Base-by-base conservation (phyloP, 1,140 invertebrate species). In the Neodiprion virginianus region DNA sequence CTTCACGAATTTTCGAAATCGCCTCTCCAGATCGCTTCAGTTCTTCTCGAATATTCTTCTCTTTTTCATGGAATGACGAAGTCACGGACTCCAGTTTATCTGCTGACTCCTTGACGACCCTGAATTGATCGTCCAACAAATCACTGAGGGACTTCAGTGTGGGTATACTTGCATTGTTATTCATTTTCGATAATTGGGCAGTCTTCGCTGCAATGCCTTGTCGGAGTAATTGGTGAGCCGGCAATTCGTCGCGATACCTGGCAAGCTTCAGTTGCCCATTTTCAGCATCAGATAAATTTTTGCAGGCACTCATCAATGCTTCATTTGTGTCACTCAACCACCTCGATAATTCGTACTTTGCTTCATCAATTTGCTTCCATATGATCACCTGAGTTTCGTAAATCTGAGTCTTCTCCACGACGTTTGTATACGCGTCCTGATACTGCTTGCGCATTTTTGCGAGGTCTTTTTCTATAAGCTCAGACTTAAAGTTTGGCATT, bases 341-440 rank as follows among this genome's bases (percentile, higher is more conserved):
- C 48, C 92, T 92, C 0, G 94, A 86, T 14, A 98, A 88, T 82
- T 96, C 95, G 77, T 94, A 93, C 82, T 95, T 96, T 0, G 93
- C 92, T 76, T 96, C 94, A 73, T 96, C 94, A 8, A 98, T 94
- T 85, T 98, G 96, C 78, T 96, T 95, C 96, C 96, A 98, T 69
- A 98, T 94, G 7, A 96, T 93, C 0, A 94, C 88, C 84, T 98
- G 96, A 1, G 96, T 95, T 86, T 98, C 96, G 66, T 95, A 92
- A 68, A 93, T 92, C 85, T 97, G 93, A 11, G 93, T 91, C 75
- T 92, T 91, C 75, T 93, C 92, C 17, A 92, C 91, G 4, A 94
- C 89, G 75, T 92, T 91, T 74, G 94, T 91, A 79, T 94, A 92
- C 14, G 91, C 89, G 69, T 93, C 92, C 79, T 96, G 93, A 92